Percentiles rank a stretch among this genome's conserved stretches.
These are phyloP conservation scores for Falco novaeseelandiae DNA, from an alignment of 2,797 vertebrate species.

Conservation along the genomic window DNA sequence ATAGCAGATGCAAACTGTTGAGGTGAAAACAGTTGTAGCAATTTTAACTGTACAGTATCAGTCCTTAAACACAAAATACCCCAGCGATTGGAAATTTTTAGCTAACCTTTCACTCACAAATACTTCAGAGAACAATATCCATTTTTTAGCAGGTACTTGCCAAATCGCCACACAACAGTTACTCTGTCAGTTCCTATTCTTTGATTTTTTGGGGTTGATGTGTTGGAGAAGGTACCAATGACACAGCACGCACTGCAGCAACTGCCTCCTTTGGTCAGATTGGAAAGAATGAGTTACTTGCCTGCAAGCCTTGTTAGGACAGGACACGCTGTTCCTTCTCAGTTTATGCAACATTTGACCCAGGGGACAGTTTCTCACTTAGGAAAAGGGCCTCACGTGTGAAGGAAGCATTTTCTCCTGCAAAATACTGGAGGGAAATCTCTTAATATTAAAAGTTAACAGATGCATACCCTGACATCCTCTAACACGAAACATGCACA, in stretches of 20 bases:
- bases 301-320: background rate
- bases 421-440: background rate
- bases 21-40: background rate
- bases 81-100: background rate
- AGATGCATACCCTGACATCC: background rate
- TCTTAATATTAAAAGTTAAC: background rate
- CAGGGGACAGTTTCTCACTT: background rate
- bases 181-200: background rate
- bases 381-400: background rate
- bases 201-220: background rate
- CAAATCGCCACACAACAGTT: background rate
- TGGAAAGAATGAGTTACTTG: background rate
- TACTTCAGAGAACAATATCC: background rate
- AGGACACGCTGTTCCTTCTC: background rate
- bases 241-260: background rate
- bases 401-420: background rate
- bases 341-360: background rate
- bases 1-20: background rate
- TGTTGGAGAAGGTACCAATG: rapidly evolving
- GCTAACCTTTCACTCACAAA: background rate
- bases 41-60: background rate
- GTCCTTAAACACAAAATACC: background rate
- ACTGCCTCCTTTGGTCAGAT: background rate
- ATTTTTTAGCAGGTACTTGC: background rate
- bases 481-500: background rate